A percentile compares a stretch with the other conserved stretches of the same genome.
phyloP scores from a whole-genome alignment of 2,113 vertebrate species.

The Tetrax tetrax region DNA sequence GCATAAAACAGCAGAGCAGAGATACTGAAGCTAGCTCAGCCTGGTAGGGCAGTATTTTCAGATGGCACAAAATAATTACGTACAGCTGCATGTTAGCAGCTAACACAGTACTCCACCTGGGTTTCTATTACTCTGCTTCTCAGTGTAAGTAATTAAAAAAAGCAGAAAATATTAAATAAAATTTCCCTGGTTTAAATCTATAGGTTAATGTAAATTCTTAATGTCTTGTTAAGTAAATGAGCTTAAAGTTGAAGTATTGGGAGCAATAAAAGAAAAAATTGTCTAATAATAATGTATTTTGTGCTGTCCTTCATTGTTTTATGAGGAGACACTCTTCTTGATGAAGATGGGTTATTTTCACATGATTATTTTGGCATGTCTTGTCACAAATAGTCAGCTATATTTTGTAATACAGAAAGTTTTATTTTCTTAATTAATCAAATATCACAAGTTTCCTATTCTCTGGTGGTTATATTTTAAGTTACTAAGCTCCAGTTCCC shows the following conservation, averaged over 20 bases:
- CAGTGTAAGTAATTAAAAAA: neutral
- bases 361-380: neutral
- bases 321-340: neutral
- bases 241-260: neutral
- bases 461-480: neutral
- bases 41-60: neutral
- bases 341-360: neutral
- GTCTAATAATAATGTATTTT: neutral
- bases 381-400: neutral
- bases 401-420: neutral
- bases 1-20: neutral
- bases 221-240: neutral
- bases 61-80: neutral
- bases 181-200: neutral
- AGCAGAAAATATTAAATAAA: neutral
- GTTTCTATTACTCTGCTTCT: neutral
- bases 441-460: neutral
- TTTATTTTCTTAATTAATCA: constrained; percentile 1
- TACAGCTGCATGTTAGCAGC: constrained; percentile 22
- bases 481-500: neutral
- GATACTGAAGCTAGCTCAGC: neutral
- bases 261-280: neutral
- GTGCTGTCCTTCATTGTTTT: neutral
- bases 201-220: neutral
- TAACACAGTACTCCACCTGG: neutral